These are phyloP conservation scores for Athalia cordata DNA, from an alignment of 2,888 invertebrate genomes.

Conservation along the genomic window DNA sequence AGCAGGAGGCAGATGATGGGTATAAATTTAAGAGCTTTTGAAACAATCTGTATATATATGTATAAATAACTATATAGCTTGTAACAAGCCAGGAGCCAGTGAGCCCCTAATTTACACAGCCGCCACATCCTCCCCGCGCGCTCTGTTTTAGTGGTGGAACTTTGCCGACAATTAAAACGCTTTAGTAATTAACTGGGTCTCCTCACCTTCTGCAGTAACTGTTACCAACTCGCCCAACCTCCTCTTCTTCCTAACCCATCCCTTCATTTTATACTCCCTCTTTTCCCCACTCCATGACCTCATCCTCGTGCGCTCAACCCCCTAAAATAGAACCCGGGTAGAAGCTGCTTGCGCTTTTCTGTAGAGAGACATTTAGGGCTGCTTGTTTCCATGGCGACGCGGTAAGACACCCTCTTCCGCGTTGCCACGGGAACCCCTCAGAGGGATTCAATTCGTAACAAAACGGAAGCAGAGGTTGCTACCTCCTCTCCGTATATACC, in stretches of 20 bases:
- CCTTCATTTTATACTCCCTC: conserved; percentile 26
- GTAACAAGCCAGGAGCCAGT: conserved; percentile 43
- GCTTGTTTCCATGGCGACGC: conserved; percentile 70
- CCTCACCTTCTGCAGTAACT: conserved; percentile 65
- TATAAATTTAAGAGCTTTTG: not conserved
- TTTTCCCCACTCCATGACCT: not conserved
- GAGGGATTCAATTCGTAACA: conserved; percentile 56
- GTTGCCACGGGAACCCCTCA: conserved; percentile 67
- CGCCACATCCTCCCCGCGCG: conserved; percentile 58
- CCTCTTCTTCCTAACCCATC: conserved; percentile 42
- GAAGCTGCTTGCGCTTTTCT: not conserved
- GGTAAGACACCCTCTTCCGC: conserved; percentile 60
- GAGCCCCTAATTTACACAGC: conserved; percentile 70
- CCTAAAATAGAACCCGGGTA: not conserved
- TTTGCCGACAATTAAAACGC: conserved; percentile 73
- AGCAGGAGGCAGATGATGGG: too few relatives aligned
- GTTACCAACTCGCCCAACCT: conserved; percentile 38
- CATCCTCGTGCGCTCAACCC: conserved; percentile 4
- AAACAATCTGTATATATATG: conserved; percentile 15
- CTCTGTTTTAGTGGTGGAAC: conserved; percentile 60
- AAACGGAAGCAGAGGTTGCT: conserved; percentile 26
- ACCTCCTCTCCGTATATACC: not conserved
- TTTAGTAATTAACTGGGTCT: conserved; percentile 74
- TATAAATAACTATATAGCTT: conserved; percentile 25
- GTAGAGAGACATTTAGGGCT: conserved; percentile 39